phyloP scores from a whole-genome alignment of 2,888 invertebrate genomes.

The Leptinotarsa rubiginosa region DNA sequence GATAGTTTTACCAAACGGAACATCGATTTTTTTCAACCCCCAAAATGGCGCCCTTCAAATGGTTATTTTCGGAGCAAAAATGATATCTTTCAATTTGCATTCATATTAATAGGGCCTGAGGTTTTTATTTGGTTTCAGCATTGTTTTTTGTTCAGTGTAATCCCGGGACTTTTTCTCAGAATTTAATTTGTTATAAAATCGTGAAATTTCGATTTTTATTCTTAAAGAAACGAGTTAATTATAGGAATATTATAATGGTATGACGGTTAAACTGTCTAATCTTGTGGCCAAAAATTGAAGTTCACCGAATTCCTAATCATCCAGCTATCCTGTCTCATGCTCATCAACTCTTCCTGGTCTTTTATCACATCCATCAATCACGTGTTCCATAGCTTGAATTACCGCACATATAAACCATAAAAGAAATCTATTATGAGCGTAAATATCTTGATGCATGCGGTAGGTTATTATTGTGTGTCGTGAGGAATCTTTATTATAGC shows the following conservation, averaged over 20 bases:
- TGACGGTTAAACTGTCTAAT: background rate
- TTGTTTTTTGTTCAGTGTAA: too few relatives aligned
- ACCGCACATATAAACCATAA: slow-evolving; percentile 21
- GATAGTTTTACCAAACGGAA: too few relatives aligned
- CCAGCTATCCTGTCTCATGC: background rate
- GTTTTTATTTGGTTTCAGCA: too few relatives aligned
- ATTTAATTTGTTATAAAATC: too few relatives aligned
- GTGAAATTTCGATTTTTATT: too few relatives aligned
- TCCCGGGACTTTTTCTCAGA: too few relatives aligned
- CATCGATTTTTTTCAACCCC: too few relatives aligned
- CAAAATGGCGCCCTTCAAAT: too few relatives aligned
- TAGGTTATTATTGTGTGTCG: slow-evolving; percentile 23
- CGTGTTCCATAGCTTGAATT: slow-evolving; percentile 14
- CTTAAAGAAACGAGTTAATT: background rate
- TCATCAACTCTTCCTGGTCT: slow-evolving; percentile 18
- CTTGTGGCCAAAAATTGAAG: background rate
- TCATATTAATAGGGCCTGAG: too few relatives aligned
- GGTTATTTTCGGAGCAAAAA: too few relatives aligned
- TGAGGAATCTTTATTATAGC: slow-evolving; percentile 28
- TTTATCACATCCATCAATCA: slow-evolving; percentile 18
- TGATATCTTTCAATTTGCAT: too few relatives aligned
- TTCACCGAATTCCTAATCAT: slow-evolving; percentile 2
- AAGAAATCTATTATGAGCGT: slow-evolving; percentile 28
- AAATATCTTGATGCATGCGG: slow-evolving; percentile 34
- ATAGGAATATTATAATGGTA: background rate